These are phyloP conservation scores for Rafetus swinhoei DNA, from an alignment of 2,113 vertebrate genomes.

Conservation along the genomic window DNA sequence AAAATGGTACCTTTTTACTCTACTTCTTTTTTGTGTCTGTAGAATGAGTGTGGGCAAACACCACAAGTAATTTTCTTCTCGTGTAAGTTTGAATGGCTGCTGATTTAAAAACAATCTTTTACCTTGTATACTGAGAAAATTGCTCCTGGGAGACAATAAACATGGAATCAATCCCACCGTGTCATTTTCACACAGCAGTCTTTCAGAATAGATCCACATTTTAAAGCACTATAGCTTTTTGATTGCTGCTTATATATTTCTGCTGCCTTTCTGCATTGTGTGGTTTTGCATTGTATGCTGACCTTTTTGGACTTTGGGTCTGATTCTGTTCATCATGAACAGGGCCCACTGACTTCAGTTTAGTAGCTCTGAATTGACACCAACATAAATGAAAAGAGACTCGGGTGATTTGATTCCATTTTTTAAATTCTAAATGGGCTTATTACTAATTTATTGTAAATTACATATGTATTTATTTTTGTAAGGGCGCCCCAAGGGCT, in stretches of 20 bases:
- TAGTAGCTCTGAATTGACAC: background rate
- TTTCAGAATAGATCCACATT: background rate
- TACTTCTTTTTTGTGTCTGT: background rate
- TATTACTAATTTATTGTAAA: background rate
- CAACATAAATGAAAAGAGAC: background rate
- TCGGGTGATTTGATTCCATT: background rate
- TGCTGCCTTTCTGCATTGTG: background rate
- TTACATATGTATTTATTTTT: background rate
- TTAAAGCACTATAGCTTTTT: background rate
- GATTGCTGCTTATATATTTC: background rate
- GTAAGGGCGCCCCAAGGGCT: background rate
- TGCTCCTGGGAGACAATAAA: background rate
- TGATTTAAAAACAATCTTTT: background rate
- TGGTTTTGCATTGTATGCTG: background rate
- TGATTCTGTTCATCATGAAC: background rate
- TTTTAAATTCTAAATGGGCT: background rate
- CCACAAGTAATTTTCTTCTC: background rate
- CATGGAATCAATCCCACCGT: background rate
- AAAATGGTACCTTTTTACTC: background rate
- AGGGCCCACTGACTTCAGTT: background rate
- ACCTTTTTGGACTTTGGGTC: background rate
- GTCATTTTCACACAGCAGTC: background rate
- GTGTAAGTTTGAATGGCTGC: background rate
- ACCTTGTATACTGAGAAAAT: background rate
- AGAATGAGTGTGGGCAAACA: background rate